Evolutionary conservation across 1,140 invertebrate species (phyloP), one percentile per base, ranked within the genome.

Genomic region (Plodia interpunctella): DNA sequence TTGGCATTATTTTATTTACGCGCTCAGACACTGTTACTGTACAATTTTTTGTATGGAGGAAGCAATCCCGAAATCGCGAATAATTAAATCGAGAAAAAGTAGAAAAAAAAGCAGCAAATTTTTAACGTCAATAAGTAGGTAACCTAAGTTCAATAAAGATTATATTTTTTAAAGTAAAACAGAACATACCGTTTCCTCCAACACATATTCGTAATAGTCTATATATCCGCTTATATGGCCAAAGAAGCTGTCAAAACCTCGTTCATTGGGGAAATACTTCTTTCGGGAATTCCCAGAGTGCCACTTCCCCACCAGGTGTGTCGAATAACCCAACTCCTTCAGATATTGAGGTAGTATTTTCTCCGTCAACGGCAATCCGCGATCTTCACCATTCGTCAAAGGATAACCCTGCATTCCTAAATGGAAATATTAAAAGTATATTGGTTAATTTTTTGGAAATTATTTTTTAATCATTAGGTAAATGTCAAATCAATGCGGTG

Each of bases 251-350:
- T 97, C 94, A 74, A 97, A 98, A n/a, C 97, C 97, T 13, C 96
- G 91, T 17, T 87, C 91, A 0, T 93, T 94, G 0, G 97, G 96
- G 5, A 95, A 94, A 70, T 94, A 96, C 60, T 93, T 92, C n/a
- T 89, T 91, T 19, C 91, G 90, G 59, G 92, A 93, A 63, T 91
- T 94, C 0, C 96, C 96, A 57, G 97, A 89, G 74, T 98, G 96
- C 97, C 97, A 98, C 88, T 98, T 98, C n/a, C 97, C 97, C 19
- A 98, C 92, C 32, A 96, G 91, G 80, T 96, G 94, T 0, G 96
- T 97, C 4, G 87, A 86, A 83, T 98, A 98, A 0, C 96, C 96
- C 0, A 92, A 78, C 18, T 93, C 90, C 74, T 93, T 93, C 21
- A 98, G 90, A 70, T 94, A 93, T 85, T 97, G 88, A 0, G 97